Conservation (phyloP, 1,140 invertebrate genomes). For the Leptonema lineaticorne region DNA sequence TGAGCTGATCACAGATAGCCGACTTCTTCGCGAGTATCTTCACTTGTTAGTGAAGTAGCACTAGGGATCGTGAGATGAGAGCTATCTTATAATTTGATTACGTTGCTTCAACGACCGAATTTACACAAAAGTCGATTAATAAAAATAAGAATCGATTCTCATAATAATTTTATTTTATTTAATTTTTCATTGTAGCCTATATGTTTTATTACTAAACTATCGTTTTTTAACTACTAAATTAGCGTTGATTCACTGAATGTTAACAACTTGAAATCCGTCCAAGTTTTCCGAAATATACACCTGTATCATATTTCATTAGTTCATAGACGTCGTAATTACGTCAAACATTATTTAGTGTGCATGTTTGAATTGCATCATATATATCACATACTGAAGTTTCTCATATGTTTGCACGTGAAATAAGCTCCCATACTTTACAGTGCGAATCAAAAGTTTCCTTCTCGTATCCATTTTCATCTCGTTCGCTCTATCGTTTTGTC, state of each 20-base stretch:
- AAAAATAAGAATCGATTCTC: not conserved
- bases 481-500: no score
- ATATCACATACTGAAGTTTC: not conserved
- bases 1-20: conserved; percentile 20
- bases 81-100: conserved; percentile 27
- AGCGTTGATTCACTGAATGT: no score
- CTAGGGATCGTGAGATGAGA: conserved; percentile 21
- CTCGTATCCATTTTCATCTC: no score
- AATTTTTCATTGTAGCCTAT: no score
- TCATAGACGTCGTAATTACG: no score
- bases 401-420: not conserved
- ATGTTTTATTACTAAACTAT: no score
- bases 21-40: conserved; percentile 24
- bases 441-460: no score
- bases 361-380: not conserved
- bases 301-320: no score
- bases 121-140: conserved; percentile 11
- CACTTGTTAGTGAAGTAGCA: conserved; percentile 25
- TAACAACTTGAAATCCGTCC: no score
- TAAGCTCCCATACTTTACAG: not conserved
- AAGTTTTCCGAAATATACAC: no score
- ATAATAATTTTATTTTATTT: not conserved
- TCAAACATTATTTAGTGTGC: not conserved
- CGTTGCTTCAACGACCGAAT: conserved; percentile 21
- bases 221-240: no score